Evolutionary conservation across 2,888 invertebrate genomes (phyloP).

Genomic region (Matsumyia berberina): DNA sequence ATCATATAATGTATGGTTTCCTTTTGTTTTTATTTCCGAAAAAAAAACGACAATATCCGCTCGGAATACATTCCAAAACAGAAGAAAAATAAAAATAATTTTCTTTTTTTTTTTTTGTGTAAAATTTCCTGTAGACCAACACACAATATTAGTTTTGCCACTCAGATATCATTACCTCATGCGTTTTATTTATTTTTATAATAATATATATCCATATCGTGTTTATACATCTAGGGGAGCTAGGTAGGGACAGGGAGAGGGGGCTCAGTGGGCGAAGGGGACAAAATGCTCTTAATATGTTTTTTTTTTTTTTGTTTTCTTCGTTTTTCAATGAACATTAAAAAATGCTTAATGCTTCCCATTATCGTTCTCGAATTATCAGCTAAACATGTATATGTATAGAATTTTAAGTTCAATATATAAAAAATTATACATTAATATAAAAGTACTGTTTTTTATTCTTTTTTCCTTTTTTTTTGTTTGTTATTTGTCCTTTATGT

Average conservation of each 20-base stretch:
- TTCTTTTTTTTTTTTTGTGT: constrained; percentile 33
- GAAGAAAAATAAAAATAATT: constrained; percentile 26
- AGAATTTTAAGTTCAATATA: constrained; percentile 76
- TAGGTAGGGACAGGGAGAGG: constrained; percentile 27
- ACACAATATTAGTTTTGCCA: constrained; percentile 76
- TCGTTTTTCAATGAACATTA: constrained; percentile 63
- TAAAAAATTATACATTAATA: constrained; percentile 77
- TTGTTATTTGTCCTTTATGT: constrained; percentile 74
- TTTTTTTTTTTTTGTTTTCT: constrained; percentile 6
- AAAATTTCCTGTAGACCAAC: constrained; percentile 73
- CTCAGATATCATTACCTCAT: constrained; percentile 65
- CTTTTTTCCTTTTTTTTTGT: constrained; percentile 52
- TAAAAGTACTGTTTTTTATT: constrained; percentile 69
- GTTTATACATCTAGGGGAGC: constrained; percentile 72
- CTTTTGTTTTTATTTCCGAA: constrained; percentile 23
- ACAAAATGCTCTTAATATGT: constrained; percentile 66
- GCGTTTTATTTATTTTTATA: constrained; percentile 60
- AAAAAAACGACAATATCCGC: constrained; percentile 63
- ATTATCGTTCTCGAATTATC: constrained; percentile 67
- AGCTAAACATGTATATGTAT: constrained; percentile 76
- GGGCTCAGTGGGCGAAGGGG: constrained; percentile 19
- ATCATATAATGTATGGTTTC: constrained; percentile 37
- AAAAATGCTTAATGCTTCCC: constrained; percentile 75
- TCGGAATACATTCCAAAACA: constrained; percentile 42
- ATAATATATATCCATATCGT: constrained; percentile 72